phyloP scores from a whole-genome alignment of 2,113 vertebrate species.

The Castor canadensis region DNA sequence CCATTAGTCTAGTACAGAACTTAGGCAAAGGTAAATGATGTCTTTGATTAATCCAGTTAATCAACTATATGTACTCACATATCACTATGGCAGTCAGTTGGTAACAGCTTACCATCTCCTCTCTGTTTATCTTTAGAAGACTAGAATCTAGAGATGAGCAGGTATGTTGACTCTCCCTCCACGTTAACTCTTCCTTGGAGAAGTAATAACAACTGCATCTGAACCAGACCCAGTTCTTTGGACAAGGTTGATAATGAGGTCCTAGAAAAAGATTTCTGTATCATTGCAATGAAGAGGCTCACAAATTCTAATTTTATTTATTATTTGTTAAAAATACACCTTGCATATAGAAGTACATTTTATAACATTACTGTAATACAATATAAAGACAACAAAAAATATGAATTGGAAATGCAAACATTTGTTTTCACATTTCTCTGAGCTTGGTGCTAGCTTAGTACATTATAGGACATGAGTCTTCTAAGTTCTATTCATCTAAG shows the following conservation, averaged over 20 bases:
- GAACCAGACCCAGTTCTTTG: constrained; percentile 47
- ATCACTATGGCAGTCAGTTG: background rate
- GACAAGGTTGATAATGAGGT: background rate
- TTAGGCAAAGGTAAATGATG: background rate
- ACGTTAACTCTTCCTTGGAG: background rate
- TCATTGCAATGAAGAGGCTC: background rate
- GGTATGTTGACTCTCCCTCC: background rate
- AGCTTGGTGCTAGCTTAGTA: background rate
- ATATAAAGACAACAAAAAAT: background rate
- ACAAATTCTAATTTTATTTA: background rate
- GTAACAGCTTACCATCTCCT: constrained; percentile 26
- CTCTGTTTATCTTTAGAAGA: constrained; percentile 23
- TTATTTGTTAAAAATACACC: background rate
- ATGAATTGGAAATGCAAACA: background rate
- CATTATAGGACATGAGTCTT: background rate
- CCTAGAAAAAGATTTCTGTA: background rate
- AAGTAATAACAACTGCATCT: constrained; percentile 38
- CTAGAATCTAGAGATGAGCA: constrained; percentile 17
- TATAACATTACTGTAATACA: no score
- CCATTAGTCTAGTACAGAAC: background rate
- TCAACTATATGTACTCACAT: fast-evolving
- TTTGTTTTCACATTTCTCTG: background rate
- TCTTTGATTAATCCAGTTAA: background rate
- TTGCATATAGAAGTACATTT: background rate
- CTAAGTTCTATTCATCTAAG: background rate